Percentiles rank a stretch among this genome's conserved stretches.
Conservation (phyloP, 2,888 invertebrate species). For the Frankliniella fusca region DNA sequence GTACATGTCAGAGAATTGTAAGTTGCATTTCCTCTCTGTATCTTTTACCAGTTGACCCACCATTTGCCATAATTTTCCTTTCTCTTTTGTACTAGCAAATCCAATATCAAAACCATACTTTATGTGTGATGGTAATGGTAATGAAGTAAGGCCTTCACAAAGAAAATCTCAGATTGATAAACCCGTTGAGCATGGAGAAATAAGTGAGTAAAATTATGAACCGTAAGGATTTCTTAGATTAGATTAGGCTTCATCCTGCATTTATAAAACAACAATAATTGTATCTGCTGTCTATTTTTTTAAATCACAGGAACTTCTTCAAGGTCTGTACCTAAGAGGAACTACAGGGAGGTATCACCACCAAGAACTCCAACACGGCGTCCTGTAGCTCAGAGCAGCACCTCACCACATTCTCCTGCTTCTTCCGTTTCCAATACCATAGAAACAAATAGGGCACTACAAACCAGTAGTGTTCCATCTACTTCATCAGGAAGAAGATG, state of each 20-base stretch:
- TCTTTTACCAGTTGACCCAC: neutral
- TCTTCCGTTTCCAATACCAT: neutral
- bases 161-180: neutral
- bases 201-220: neutral
- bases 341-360: neutral
- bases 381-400: neutral
- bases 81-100: neutral
- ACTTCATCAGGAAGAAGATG: neutral
- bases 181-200: neutral
- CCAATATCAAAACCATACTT: neutral
- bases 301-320: neutral
- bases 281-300: neutral
- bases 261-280: neutral
- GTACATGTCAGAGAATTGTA: neutral
- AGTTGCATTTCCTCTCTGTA: neutral
- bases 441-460: neutral
- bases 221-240: neutral
- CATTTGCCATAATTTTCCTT: neutral
- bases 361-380: neutral
- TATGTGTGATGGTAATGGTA: neutral
- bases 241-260: neutral
- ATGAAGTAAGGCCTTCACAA: neutral
- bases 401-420: neutral
- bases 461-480: neutral
- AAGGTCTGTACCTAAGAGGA: neutral